Evolutionary conservation across 1,140 invertebrate species (phyloP).

Genomic region (Rhagoletis pomonella): DNA sequence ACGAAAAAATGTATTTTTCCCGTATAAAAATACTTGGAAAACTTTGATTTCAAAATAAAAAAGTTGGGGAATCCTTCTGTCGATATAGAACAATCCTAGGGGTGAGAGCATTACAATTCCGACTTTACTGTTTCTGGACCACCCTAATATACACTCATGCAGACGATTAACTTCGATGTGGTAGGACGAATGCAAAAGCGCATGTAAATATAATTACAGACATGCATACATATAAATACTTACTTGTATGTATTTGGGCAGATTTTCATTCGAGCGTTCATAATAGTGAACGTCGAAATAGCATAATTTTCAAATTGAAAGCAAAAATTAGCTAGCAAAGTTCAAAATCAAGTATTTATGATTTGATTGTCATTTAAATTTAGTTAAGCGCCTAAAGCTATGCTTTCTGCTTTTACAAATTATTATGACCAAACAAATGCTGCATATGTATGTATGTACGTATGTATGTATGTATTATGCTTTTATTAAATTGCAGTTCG

Average conservation of each 20-base stretch:
- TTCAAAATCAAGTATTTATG: slow-evolving; percentile 50
- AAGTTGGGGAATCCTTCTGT: too few species aligned
- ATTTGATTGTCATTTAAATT: slow-evolving; percentile 35
- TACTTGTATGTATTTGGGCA: not conserved
- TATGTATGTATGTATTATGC: too few species aligned
- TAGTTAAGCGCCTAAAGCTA: slow-evolving; percentile 20
- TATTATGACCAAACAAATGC: slow-evolving; percentile 3
- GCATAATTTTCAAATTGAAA: slow-evolving; percentile 42
- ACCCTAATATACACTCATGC: not conserved
- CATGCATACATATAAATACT: not conserved
- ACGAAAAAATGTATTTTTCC: too few species aligned
- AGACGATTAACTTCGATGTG: not conserved
- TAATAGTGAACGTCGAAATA: slow-evolving; percentile 25
- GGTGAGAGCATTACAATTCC: too few species aligned
- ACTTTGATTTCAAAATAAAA: too few species aligned
- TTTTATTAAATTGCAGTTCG: not conserved
- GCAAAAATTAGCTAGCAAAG: slow-evolving; percentile 24
- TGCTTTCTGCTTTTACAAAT: slow-evolving; percentile 12
- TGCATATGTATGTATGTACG: not conserved
- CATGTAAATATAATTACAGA: too few species aligned
- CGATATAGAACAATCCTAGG: too few species aligned
- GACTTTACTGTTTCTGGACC: too few species aligned
- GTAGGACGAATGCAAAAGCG: too few species aligned
- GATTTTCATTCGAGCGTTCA: not conserved
- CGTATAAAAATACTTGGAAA: too few species aligned